phyloP scores from a whole-genome alignment of 2,888 invertebrate genomes.

The Cenopis cana region DNA sequence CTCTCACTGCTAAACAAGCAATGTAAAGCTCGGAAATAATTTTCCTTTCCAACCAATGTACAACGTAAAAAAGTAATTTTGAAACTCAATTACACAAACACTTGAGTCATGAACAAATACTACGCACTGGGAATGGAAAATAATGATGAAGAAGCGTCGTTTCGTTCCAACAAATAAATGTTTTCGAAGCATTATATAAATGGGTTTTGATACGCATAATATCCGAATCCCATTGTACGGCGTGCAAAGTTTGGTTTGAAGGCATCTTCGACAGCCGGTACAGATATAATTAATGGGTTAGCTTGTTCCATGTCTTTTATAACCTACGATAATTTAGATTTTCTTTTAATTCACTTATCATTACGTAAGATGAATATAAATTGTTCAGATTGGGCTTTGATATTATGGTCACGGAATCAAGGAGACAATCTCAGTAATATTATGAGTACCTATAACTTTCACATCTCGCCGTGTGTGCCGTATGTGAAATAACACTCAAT shows the following conservation, averaged over 20 bases:
- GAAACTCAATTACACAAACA: neutral
- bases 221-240: conserved; percentile 44
- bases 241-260: conserved; percentile 63
- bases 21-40: too few relatives aligned
- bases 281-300: conserved; percentile 75
- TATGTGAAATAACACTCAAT: too few relatives aligned
- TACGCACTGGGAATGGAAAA: conserved; percentile 13
- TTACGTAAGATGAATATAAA: neutral
- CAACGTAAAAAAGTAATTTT: neutral
- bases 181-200: conserved; percentile 33
- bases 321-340: conserved; percentile 49
- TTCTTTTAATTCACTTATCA: neutral
- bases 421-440: too few relatives aligned
- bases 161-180: conserved; percentile 28
- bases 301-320: conserved; percentile 58
- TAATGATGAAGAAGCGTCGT: conserved; percentile 5
- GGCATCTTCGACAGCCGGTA: conserved; percentile 77
- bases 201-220: conserved; percentile 42
- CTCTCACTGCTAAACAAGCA: too few relatives aligned
- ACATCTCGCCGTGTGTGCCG: too few relatives aligned
- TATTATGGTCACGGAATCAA: neutral
- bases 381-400: neutral
- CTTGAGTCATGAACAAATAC: neutral
- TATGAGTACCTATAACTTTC: neutral
- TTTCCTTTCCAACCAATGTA: too few relatives aligned